Evolutionary conservation across 2,797 vertebrate species (phyloP), one percentile per base, ranked within the genome.

Genomic region (Poeciliopsis paucimaculata): DNA sequence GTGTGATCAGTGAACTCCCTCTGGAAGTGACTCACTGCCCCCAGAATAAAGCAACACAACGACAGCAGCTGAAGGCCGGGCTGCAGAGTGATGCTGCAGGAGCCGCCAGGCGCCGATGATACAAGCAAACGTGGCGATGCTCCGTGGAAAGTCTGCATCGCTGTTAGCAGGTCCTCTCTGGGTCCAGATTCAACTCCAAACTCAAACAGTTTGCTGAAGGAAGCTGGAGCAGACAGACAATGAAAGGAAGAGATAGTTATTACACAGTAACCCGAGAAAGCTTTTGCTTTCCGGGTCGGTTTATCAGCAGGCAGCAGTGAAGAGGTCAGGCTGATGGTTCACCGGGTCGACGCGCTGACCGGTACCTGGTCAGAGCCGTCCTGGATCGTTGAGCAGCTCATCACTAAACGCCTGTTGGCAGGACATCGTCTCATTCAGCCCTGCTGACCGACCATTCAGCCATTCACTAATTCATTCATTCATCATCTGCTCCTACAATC

Each of bases 201-300:
- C 45, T 85, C 79, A 55, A 64, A 23, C 77, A 75, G 28, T 16
- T 71, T 76, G 34, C 11, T 23, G 34, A 5, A 31, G 68, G 23
- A 43, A 72, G 47, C 55, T 43, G 72, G 7, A 43, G 15, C 77
- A 87, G 75, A 84, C 12, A 78, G 70, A 90, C 91, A 84, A 87
- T 93, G 82, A 84, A 31, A 89, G 89, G 92, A 93, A 93, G 81
- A 23, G 84, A 75, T 77, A 31, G 13, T 28, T 72, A 77, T 83
- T 53, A 12, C 78, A 49, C 66, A 1, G 16, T 39, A 51, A 46
- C 77, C n/a, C 45, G 9, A 77, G 68, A 75, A 81, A 86, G 20
- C 39, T 10, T 60, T 84, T 68, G 11, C 36, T 75, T 47, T 80
- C 64, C 0, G 1, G 60, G 53, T 57, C 28, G 0, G 28, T 85